Conservation (phyloP, 2,888 invertebrate genomes). For the Dugesia japonica region DNA sequence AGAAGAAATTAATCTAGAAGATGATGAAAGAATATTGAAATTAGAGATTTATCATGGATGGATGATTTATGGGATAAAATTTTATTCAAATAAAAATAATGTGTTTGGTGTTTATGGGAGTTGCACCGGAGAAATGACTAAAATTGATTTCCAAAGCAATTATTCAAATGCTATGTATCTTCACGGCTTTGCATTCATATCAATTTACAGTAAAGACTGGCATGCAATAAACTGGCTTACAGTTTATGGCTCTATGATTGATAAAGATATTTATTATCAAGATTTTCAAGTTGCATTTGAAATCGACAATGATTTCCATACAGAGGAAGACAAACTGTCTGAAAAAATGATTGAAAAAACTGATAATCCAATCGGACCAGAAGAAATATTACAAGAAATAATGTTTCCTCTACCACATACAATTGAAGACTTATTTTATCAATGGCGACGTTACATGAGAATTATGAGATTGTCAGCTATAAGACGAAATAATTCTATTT, state of each 20-base stretch:
- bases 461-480: background rate
- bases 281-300: slow-evolving; percentile 9
- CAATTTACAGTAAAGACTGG: background rate
- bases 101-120: slow-evolving; percentile 3
- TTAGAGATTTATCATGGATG: background rate
- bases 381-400: background rate
- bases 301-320: background rate
- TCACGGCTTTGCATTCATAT: background rate
- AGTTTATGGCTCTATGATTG: background rate
- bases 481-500: background rate
- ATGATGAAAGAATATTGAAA: background rate
- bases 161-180: background rate
- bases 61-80: background rate
- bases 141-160: background rate
- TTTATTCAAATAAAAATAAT: background rate
- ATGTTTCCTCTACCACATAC: background rate
- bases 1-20: background rate
- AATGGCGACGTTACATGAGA: background rate
- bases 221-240: background rate
- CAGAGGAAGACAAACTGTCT: background rate
- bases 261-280: background rate
- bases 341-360: background rate
- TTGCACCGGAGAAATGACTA: background rate
- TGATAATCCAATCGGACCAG: background rate
- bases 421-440: slow-evolving; percentile 7